These are phyloP conservation scores for Cantharis rufa DNA, from an alignment of 2,888 invertebrate genomes.

Conservation along the genomic window DNA sequence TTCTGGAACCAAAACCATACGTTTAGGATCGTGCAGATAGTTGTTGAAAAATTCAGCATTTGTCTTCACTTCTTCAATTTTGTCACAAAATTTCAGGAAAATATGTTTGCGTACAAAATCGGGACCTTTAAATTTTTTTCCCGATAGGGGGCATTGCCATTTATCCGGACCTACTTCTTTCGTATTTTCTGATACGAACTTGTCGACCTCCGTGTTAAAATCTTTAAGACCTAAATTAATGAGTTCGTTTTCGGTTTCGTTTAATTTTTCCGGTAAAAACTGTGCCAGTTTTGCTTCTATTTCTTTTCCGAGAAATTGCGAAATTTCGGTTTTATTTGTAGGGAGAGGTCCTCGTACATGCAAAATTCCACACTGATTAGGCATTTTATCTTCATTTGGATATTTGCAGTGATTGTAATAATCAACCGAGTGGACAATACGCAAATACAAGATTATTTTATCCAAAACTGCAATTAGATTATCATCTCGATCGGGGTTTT, in stretches of 20 bases:
- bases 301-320: constrained; percentile 72
- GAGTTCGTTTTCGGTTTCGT: constrained; percentile 63
- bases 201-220: constrained; percentile 79
- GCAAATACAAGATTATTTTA: constrained; percentile 86
- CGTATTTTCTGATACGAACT: constrained; percentile 93
- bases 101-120: constrained; percentile 99
- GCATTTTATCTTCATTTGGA: constrained; percentile 99
- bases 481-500: constrained; percentile 70
- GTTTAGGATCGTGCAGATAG: constrained; percentile 89
- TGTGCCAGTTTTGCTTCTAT: constrained; percentile 89
- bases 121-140: constrained; percentile 98
- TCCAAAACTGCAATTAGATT: constrained; percentile 72
- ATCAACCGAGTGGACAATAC: constrained; percentile 97
- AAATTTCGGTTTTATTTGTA: constrained; percentile 73
- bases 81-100: constrained; percentile 95
- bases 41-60: constrained; percentile 98
- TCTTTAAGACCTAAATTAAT: constrained; percentile 55
- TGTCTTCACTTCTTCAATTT: constrained; percentile 94
- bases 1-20: constrained; percentile 89
- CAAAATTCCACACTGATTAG: constrained; percentile 97
- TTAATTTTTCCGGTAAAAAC: constrained; percentile 80
- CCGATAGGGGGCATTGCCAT: constrained; percentile 97
- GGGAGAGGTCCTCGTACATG: constrained; percentile 93
- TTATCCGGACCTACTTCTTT: constrained; percentile 97
- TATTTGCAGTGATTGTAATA: constrained; percentile 98